A percentile compares a stretch with the other conserved stretches of the same genome.
phyloP scores from a whole-genome alignment of 1,140 invertebrate genomes.

The Drosophila pachea region DNA sequence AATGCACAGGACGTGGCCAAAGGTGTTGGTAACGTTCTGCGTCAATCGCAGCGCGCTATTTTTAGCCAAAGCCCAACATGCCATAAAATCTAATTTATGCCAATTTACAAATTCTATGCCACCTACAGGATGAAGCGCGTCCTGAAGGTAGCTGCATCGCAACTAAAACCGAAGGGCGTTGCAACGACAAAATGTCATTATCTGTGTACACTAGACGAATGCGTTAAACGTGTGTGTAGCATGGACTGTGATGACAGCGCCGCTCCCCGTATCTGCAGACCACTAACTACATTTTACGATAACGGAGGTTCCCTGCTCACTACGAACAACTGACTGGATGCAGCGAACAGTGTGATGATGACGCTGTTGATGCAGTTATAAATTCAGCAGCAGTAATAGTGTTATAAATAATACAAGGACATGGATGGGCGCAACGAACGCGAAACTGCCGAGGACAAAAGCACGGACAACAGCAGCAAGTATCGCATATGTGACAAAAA shows the following conservation, averaged over 20 bases:
- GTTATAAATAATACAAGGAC: conserved; percentile 75
- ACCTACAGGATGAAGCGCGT: conserved; percentile 7
- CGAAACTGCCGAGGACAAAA: conserved; percentile 50
- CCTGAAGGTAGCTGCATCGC: conserved; percentile 25
- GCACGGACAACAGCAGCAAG: conserved; percentile 28
- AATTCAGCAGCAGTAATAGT: conserved; percentile 51
- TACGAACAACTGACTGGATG: conserved; percentile 42
- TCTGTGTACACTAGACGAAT: conserved; percentile 15
- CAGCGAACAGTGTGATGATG: conserved; percentile 20
- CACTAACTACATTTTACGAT: conserved; percentile 11
- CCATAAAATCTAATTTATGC: conserved; percentile 58
- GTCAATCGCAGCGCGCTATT: conserved; percentile 25
- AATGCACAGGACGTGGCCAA: conserved; percentile 22
- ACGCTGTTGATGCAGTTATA: conserved; percentile 41
- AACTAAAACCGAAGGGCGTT: conserved; percentile 56
- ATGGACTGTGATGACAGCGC: conserved; percentile 44
- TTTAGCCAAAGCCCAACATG: conserved; percentile 30
- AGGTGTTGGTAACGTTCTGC: not conserved
- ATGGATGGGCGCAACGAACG: conserved; percentile 65
- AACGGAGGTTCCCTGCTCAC: not conserved
- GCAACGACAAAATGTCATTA: conserved; percentile 30
- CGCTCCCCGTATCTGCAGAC: conserved; percentile 16
- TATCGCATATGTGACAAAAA: conserved; percentile 44
- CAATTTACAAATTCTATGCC: conserved; percentile 43
- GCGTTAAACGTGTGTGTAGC: conserved; percentile 41